Evolutionary conservation across 2,113 vertebrate genomes (phyloP).

Genomic region (Muntiacus reevesi): DNA sequence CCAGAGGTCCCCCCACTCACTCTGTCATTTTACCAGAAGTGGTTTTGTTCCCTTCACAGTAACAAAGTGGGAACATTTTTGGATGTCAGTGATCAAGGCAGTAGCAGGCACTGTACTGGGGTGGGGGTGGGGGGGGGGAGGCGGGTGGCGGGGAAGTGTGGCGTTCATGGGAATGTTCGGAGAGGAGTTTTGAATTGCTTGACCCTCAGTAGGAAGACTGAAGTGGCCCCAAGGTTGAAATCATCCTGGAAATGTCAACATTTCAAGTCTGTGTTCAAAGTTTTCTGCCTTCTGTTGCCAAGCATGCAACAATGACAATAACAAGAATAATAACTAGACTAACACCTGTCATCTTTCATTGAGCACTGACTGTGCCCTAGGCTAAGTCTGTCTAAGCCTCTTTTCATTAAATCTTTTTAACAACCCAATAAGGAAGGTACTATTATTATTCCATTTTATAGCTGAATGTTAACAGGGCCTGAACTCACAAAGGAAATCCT

Average conservation of each 20-base stretch:
- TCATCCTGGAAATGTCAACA: not conserved
- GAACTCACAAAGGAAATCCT: not conserved
- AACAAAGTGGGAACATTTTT: not conserved
- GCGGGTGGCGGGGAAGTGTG: not conserved
- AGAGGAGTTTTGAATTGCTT: not conserved
- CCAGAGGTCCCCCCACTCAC: not conserved
- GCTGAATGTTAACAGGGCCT: not conserved
- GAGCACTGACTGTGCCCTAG: not conserved
- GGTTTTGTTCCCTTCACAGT: not conserved
- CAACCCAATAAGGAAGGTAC: not conserved
- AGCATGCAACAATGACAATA: conserved; percentile 26
- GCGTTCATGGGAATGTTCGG: fast-evolving
- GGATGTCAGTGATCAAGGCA: not conserved
- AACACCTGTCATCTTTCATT: not conserved
- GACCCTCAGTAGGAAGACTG: not conserved
- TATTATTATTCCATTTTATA: conserved; percentile 28
- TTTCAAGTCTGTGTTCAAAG: not conserved
- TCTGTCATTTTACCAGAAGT: not conserved
- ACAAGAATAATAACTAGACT: conserved; percentile 16
- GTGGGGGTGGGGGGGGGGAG: no score
- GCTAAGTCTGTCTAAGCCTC: conserved; percentile 24
- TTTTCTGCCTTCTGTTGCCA: not conserved
- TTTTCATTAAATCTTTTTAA: conserved; percentile 59
- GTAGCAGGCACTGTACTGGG: not conserved
- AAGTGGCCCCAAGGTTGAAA: not conserved